Evolutionary conservation across 2,888 invertebrate genomes (phyloP).

Genomic region (Agrenia bidenticulata): DNA sequence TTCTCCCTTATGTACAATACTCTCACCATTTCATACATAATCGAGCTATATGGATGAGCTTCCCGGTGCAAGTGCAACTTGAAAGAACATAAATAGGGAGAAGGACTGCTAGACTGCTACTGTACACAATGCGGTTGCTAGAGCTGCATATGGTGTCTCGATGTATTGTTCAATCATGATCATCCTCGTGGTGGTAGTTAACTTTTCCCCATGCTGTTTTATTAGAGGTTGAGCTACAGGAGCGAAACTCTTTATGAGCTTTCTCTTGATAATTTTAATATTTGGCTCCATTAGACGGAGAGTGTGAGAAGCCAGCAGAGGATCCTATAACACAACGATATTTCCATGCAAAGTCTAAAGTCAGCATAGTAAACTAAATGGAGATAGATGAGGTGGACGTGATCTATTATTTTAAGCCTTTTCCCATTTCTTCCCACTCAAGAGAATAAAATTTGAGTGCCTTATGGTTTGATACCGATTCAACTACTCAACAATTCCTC

Average conservation of each 20-base stretch:
- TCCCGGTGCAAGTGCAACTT: no score
- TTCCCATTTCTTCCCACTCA: background rate
- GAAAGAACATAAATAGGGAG: no score
- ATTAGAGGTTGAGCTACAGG: background rate
- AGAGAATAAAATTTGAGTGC: background rate
- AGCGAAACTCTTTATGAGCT: constrained; percentile 4
- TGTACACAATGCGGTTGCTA: no score
- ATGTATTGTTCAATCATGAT: no score
- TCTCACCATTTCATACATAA: no score
- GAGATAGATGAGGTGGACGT: constrained; percentile 12
- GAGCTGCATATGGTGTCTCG: no score
- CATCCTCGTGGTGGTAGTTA: background rate
- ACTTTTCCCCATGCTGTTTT: constrained; percentile 7
- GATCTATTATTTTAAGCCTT: constrained; percentile 10
- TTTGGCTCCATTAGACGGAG: background rate
- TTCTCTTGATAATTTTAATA: constrained; percentile 4
- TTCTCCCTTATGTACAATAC: no score
- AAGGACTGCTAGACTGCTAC: no score
- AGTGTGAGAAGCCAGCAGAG: background rate
- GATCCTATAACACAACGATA: background rate
- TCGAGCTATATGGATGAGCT: no score
- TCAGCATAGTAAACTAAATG: constrained; percentile 2
- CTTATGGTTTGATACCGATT: background rate
- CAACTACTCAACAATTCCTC: no score
- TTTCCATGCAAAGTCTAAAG: constrained; percentile 1